Percentiles rank a stretch among this genome's conserved stretches.
Conservation (phyloP, 2,113 vertebrate genomes). For the pig (Sus scrofa) region DNA sequence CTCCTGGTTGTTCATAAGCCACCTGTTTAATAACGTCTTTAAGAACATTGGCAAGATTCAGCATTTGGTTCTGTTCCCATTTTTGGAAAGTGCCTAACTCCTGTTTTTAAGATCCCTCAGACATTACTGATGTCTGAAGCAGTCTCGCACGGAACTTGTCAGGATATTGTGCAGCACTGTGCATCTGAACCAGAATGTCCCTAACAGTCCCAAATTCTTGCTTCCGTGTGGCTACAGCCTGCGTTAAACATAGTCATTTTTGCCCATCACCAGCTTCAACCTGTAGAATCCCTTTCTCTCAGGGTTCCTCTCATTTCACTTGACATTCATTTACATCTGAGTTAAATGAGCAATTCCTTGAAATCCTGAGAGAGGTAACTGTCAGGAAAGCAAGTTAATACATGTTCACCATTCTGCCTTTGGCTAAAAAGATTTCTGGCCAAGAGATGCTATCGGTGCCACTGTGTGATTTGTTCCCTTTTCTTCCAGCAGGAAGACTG, state of each 20-base stretch:
- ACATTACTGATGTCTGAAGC: background rate
- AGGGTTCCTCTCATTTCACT: background rate
- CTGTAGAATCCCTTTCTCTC: background rate
- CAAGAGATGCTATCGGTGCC: background rate
- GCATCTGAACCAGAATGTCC: background rate
- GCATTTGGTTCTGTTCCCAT: background rate
- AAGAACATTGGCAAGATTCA: background rate
- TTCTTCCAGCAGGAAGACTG: background rate
- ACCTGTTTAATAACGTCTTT: background rate
- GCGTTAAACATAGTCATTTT: background rate
- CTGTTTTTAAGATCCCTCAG: background rate
- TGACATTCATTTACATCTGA: background rate
- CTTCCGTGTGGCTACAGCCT: background rate
- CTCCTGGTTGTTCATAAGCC: background rate
- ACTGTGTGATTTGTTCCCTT: background rate
- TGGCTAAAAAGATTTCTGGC: background rate
- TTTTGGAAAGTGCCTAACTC: conserved; percentile 17
- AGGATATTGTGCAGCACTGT: background rate
- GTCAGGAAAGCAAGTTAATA: background rate
- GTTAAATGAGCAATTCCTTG: background rate
- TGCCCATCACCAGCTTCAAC: background rate
- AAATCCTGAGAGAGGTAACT: background rate
- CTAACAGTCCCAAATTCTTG: background rate
- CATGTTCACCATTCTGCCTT: background rate
- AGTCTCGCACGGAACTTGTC: background rate